Base-by-base conservation (phyloP, 2,797 vertebrate species). In the Centroberyx gerrardi region DNA sequence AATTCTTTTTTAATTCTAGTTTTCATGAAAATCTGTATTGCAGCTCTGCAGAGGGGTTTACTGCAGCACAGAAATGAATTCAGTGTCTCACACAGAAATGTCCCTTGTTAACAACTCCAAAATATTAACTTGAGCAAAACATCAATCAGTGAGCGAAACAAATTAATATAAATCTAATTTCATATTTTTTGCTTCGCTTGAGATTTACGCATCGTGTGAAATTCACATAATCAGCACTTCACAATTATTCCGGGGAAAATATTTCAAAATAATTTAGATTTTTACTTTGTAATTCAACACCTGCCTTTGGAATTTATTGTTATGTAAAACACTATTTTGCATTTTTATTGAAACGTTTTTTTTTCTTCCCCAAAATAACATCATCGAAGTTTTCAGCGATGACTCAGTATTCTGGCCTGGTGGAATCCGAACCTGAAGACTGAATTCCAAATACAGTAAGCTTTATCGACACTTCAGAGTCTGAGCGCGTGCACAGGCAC, bases 381-480 rank as follows among this genome's bases (percentile, higher is more conserved):
- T 15, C 27, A 54, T 53, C 17, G 33, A 14, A 13, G 49, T 38
- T 62, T 42, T 22, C 17, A 44, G 18, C 33, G 8, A 40, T 8
- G 44, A 28, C 44, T 44, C 46, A 55, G 10, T 52, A 44, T 60
- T 76, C 38, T 68, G 49, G 40, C 58, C 36, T 12, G 0, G 14
- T 68, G 70, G 61, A 14, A 40, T 18, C 8, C 70, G 61, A 74
- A 72, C 52, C 55, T 17, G 29, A n/a, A 73, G 66, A 72, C 61
- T 6, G n/a, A n/a, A 15, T 44, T 48, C 55, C 49, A 69, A 63
- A 69, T 14, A 38, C 46, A 64, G 42, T 9, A 33, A 56, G 36
- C 60, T 71, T 71, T 53, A 52, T 61, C 58, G 36, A 62, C 68
- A 71, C n/a, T n/a, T 59, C 54, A 58, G 49, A 38, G 49, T 40